These are phyloP conservation scores for Toxostoma redivivum DNA, from an alignment of 2,113 vertebrate genomes.

Conservation along the genomic window DNA sequence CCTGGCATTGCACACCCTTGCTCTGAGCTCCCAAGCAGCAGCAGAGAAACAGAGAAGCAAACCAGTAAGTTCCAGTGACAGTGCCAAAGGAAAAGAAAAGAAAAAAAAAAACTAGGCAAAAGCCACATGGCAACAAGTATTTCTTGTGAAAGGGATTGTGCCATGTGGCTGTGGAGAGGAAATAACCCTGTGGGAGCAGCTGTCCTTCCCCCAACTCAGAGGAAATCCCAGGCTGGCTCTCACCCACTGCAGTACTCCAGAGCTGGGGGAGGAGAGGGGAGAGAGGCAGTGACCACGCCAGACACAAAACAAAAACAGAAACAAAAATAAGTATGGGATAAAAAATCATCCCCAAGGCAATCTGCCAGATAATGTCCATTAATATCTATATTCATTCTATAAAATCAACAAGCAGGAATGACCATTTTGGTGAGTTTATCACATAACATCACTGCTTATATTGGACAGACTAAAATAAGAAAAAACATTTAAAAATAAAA, in stretches of 20 bases:
- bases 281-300: fast-evolving
- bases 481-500: not conserved
- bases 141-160: fast-evolving
- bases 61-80: not conserved
- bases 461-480: not conserved
- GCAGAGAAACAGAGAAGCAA: not conserved
- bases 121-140: no score
- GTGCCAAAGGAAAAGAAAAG: not conserved
- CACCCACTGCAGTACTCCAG: fast-evolving
- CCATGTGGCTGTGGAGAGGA: fast-evolving
- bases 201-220: no score
- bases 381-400: not conserved
- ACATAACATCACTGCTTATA: not conserved
- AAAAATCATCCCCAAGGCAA: not conserved
- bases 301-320: not conserved
- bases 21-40: not conserved
- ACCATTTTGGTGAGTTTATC: not conserved
- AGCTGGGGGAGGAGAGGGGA: not conserved
- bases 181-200: not conserved
- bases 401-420: not conserved
- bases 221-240: not conserved
- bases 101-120: no score
- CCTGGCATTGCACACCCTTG: fast-evolving
- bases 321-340: not conserved
- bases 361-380: not conserved